Conservation (phyloP, 2,797 vertebrate species). For the Psittacula echo region DNA sequence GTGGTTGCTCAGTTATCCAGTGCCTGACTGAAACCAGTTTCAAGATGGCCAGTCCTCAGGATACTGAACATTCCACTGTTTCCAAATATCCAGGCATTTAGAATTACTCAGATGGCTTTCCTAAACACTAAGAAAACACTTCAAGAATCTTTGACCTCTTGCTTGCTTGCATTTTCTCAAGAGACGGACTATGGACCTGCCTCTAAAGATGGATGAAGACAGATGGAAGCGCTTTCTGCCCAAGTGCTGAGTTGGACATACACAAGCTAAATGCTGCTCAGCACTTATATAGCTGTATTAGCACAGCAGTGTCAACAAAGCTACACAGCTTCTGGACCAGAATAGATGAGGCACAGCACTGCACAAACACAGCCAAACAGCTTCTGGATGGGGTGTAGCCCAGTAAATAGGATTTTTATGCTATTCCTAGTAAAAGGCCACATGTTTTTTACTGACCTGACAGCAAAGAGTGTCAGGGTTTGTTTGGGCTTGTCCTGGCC, state of each 20-base stretch:
- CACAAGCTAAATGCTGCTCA: not conserved
- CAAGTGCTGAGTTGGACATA: constrained; percentile 42
- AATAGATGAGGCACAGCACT: constrained; percentile 50
- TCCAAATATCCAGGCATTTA: not conserved
- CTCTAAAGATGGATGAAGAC: not conserved
- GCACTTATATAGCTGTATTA: constrained; percentile 15
- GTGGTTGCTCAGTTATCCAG: not conserved
- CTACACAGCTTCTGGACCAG: constrained; percentile 34
- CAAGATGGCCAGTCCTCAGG: not conserved
- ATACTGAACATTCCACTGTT: not conserved
- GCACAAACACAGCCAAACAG: constrained; percentile 52
- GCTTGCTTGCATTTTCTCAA: not conserved
- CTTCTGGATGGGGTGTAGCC: not conserved
- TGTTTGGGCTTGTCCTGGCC: constrained; percentile 18
- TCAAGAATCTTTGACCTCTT: not conserved
- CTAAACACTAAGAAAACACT: not conserved
- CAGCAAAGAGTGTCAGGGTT: not conserved
- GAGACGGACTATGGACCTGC: not conserved
- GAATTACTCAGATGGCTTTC: not conserved
- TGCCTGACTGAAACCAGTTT: not conserved
- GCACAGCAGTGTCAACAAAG: constrained; percentile 54
- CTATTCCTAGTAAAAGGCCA: constrained; percentile 1
- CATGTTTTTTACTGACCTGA: not conserved
- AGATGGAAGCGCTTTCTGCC: constrained; percentile 42
- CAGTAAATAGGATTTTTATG: not conserved